Conservation (phyloP, 1,140 invertebrate genomes). For the Drosophila truncata region DNA sequence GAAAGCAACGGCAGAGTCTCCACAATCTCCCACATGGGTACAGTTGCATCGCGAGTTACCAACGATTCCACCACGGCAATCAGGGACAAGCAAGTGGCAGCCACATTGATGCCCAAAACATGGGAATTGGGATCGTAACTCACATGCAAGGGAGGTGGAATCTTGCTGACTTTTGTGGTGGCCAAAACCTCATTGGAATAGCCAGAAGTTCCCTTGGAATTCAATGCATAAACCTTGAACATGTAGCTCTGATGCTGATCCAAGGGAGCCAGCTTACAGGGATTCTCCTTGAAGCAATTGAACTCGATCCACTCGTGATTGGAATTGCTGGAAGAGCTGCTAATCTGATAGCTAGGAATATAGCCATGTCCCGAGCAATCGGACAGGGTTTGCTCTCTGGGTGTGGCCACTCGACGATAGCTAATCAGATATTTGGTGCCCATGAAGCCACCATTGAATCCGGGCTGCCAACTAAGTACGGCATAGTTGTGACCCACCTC, state of each 20-base stretch:
- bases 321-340: conserved; percentile 80
- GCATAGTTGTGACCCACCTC: conserved; percentile 91
- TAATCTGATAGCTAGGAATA: conserved; percentile 54
- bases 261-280: conserved; percentile 93
- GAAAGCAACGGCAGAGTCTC: conserved; percentile 89
- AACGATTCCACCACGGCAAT: conserved; percentile 91
- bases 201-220: conserved; percentile 93
- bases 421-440: conserved; percentile 94
- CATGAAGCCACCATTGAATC: conserved; percentile 94
- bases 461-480: conserved; percentile 92
- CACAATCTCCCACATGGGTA: conserved; percentile 89
- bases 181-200: conserved; percentile 92
- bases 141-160: conserved; percentile 92
- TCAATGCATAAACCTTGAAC: conserved; percentile 94
- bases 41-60: conserved; percentile 86
- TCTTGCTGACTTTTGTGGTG: conserved; percentile 93
- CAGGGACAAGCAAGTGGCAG: conserved; percentile 90
- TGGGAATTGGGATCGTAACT: conserved; percentile 92
- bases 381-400: conserved; percentile 87
- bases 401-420: conserved; percentile 88
- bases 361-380: conserved; percentile 87
- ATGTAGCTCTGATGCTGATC: conserved; percentile 93
- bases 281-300: conserved; percentile 94
- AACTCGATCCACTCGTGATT: conserved; percentile 90
- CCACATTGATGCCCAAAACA: conserved; percentile 92